Evolutionary conservation across 2,888 invertebrate genomes (phyloP).

Genomic region (Cephus nigrinus): DNA sequence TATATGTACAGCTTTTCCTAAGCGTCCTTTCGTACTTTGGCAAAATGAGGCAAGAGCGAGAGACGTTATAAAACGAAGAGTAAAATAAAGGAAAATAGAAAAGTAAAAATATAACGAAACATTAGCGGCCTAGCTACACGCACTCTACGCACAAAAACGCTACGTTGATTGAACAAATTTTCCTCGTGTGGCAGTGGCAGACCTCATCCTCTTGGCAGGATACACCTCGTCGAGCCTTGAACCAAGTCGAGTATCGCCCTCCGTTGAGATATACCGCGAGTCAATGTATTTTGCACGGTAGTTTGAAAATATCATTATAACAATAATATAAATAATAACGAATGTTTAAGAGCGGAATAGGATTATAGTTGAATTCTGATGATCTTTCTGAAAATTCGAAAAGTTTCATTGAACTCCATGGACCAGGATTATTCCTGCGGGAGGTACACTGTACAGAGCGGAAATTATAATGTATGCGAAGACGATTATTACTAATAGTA

Average conservation of each 20-base stretch:
- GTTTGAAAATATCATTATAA: not conserved
- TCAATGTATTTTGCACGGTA: not conserved
- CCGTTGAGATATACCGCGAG: not conserved
- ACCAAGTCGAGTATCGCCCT: not conserved
- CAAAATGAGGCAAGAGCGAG: not conserved
- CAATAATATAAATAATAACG: not conserved
- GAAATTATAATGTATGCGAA: slow-evolving; percentile 14
- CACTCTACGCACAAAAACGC: not conserved
- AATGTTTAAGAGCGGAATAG: not conserved
- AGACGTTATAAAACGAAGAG: not conserved
- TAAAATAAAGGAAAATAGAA: not conserved
- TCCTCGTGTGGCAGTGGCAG: not conserved
- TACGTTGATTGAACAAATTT: not conserved
- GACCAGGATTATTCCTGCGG: not conserved
- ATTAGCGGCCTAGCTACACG: not conserved
- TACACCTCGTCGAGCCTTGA: not conserved
- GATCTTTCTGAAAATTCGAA: not conserved
- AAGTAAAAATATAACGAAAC: not conserved
- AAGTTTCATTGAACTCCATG: not conserved
- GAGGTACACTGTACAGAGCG: slow-evolving; percentile 19
- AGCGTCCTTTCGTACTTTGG: not conserved
- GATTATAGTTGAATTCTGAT: not conserved
- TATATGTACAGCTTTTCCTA: not conserved
- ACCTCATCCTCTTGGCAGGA: not conserved
- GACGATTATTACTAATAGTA: not conserved